Base-by-base conservation (phyloP, 2,888 invertebrate species). In the Nymphalis urticae region DNA sequence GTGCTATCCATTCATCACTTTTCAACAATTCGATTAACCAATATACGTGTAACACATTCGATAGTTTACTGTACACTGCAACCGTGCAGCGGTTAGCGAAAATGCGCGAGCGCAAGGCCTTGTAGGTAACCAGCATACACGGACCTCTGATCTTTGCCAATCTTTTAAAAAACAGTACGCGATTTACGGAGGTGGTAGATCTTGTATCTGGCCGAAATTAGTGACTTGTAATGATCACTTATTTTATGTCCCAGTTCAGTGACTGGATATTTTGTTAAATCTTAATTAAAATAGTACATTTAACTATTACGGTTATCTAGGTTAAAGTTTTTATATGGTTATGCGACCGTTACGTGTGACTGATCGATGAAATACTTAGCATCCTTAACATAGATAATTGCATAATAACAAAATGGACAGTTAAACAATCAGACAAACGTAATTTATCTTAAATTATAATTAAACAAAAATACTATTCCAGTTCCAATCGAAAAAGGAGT, bases 101-200 rank as follows among this genome's bases (percentile, higher is more conserved):
- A 78, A 76, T 80, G 82, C 82, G 80, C 80, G 62, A 19, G 68
- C 80, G 83, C 77, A 80, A 75, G 74, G 74, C 73, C 71, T 73
- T 74, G 73, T 71, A 50, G 66, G 65, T 72, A 73, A 70, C 74
- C 75, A 66, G 36, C 36, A 42, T 17, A 47, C 27, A 50, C 21
- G 50, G 75, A 72, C 36, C 72, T 56, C 50, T 60, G 48, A n/a
- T 53, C 32, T 69, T 73, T 58, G 68, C 66, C 68, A 68, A 72
- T 62, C 51, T 50, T 51, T 62, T 58, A 19, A 48, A 50, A 48
- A 63, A 59, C 58, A 47, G 27, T 54, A 42, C 36, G 8, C 21
- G 16, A 27, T 16, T 54, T 2, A 21, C 19, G 24, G 65, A 50
- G 63, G 60, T 65, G 71, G 65, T 47, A 48, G 64, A 13, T 63